Conservation (phyloP, 1,140 invertebrate species). For the Palaemon carinicauda region DNA sequence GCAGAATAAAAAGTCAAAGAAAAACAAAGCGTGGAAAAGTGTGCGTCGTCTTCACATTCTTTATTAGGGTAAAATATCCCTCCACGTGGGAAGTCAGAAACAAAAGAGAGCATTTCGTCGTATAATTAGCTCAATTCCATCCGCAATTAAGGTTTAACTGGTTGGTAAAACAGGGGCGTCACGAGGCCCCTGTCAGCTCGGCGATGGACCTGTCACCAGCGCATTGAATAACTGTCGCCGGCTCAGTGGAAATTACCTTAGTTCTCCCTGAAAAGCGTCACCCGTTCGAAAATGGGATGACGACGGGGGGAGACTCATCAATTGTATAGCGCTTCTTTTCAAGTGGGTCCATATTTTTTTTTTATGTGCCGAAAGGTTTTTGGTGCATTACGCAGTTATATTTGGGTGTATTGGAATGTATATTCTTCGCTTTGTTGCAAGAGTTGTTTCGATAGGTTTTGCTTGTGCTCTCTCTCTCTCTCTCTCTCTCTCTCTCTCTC, state of each 20-base stretch:
- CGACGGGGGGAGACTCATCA: not conserved
- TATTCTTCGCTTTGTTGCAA: not conserved
- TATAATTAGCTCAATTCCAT: constrained; percentile 47
- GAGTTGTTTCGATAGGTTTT: not conserved
- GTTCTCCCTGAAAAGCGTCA: constrained; percentile 36
- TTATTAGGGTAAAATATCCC: too few species aligned
- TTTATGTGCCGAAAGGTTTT: not conserved
- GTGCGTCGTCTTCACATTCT: too few species aligned
- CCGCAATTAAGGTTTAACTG: constrained; percentile 47
- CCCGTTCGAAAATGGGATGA: not conserved
- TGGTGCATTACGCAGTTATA: not conserved
- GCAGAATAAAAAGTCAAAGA: too few species aligned
- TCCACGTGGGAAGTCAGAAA: too few species aligned
- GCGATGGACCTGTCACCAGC: constrained; percentile 30
- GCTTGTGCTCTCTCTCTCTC: not conserved
- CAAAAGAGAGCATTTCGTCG: constrained; percentile 33
- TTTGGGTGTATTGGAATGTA: too few species aligned
- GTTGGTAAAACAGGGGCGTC: constrained; percentile 46
- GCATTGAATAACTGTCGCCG: constrained; percentile 40
- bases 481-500: constrained; percentile 12
- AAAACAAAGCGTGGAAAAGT: too few species aligned
- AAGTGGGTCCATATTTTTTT: not conserved
- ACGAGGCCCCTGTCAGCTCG: constrained; percentile 29
- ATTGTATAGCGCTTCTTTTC: not conserved
- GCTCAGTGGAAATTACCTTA: constrained; percentile 46